Base-by-base conservation (phyloP, 2,113 vertebrate genomes). In the Thunnus thynnus region DNA sequence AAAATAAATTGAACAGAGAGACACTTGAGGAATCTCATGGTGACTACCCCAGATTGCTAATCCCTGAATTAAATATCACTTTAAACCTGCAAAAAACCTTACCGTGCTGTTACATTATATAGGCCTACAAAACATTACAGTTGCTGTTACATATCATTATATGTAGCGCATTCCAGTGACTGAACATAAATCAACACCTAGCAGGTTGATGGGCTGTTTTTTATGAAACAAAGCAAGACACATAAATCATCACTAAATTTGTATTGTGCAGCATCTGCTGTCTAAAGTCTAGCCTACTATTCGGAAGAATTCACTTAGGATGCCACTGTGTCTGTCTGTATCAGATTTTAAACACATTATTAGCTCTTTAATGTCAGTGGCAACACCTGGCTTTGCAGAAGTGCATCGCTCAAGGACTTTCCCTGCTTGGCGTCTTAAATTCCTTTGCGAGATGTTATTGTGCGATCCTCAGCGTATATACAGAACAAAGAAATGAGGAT, bases 381-480 rank as follows among this genome's bases (percentile, higher is more conserved):
- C 9, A 90, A 91, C 90, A 94, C 88, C 92, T 94, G 90, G 92
- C 20, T 85, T 80, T 88, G 62, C 87, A 88, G 72, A 68, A 30
- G 80, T 72, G 74, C 80, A 72, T 22, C 12, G 65, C 82, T 87
- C 76, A 89, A 73, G 85, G 90, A 87, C 76, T 87, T 84, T 86
- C 73, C 84, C 71, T n/a, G 5, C 41, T 22, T 16, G 47, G 5
- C 17, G 50, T 57, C 60, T 77, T 48, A 79, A 85, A 90, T 92
- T 93, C 90, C 76, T 84, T 63, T 0, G 25, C 61, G 44, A 32
- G 17, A 65, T 30, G 70, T 74, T 66, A 14, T 41, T 32, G 48
- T 63, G 54, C 17, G 66, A 81, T 60, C 72, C 56, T 68, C 36
- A 17, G 41, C 57, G 48, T 5, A 63, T 57, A n/a, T 22, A 66